A percentile compares a stretch with the other conserved stretches of the same genome.
phyloP scores from a whole-genome alignment of 2,113 vertebrate species.

The Burhinus bistriatus region DNA sequence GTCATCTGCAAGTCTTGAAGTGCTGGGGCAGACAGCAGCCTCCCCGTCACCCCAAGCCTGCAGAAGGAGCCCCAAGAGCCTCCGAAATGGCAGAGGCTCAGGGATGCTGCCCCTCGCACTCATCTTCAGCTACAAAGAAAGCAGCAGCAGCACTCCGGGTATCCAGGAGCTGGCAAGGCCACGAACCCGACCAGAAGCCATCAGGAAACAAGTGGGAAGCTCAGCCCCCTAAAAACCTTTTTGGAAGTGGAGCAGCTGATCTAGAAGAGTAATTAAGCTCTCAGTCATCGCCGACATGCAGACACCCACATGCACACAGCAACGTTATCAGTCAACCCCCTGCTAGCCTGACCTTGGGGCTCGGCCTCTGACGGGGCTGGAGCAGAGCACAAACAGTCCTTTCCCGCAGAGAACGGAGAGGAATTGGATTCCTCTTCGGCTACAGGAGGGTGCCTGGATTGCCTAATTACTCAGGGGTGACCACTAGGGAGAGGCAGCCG shows the following conservation, averaged over 20 bases:
- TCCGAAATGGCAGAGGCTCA: neutral
- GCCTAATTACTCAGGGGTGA: neutral
- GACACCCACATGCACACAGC: neutral
- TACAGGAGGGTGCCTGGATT: neutral
- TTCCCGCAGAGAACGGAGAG: neutral
- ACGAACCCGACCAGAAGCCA: neutral
- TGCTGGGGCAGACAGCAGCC: neutral
- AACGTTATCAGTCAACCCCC: neutral
- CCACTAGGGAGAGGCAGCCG: fast-evolving
- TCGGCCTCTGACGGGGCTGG: neutral
- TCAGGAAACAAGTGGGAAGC: slow-evolving; percentile 23
- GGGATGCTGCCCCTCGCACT: fast-evolving
- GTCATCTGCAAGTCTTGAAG: neutral
- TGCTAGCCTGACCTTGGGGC: neutral
- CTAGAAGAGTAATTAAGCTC: slow-evolving; percentile 4
- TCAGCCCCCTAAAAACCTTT: slow-evolving; percentile 1
- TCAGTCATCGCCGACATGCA: neutral
- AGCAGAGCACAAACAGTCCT: neutral
- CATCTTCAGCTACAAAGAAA: neutral
- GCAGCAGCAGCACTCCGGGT: neutral
- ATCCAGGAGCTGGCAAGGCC: neutral
- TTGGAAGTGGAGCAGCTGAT: slow-evolving; percentile 7
- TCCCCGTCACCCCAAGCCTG: neutral
- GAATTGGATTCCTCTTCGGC: neutral
- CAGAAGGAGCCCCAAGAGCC: neutral